A percentile compares a stretch with the other conserved stretches of the same genome.
Evolutionary conservation across 2,113 vertebrate species (phyloP).

Genomic region (Pangasianodon gigas): DNA sequence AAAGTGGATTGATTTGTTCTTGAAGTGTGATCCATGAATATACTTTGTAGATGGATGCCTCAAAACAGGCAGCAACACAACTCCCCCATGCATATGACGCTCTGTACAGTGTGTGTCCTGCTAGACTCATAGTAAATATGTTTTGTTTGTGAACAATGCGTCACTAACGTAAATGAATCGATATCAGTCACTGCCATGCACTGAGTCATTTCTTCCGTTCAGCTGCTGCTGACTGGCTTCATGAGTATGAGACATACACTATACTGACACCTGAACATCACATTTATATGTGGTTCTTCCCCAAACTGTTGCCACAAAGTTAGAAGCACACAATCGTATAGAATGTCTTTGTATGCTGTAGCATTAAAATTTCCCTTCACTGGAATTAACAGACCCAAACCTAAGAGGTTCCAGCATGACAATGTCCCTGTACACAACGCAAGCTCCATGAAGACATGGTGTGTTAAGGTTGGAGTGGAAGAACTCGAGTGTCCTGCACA

Average conservation of each 20-base stretch:
- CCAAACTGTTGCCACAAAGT: not conserved
- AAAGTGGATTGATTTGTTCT: not conserved
- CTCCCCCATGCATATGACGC: not conserved
- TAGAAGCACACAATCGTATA: too few relatives aligned
- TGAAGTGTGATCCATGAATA: not conserved
- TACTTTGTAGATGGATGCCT: not conserved
- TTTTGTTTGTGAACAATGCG: conserved; percentile 6
- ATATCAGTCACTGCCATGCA: not conserved
- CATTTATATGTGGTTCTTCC: not conserved
- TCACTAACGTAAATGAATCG: not conserved
- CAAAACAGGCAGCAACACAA: not conserved
- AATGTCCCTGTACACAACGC: too few relatives aligned
- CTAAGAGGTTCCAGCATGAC: too few relatives aligned
- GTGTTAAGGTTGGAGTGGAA: too few relatives aligned
- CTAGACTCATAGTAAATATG: not conserved
- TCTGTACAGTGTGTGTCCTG: not conserved
- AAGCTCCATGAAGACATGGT: too few relatives aligned
- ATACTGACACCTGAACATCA: not conserved
- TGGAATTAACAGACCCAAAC: too few relatives aligned
- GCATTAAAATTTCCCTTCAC: too few relatives aligned
- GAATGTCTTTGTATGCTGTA: too few relatives aligned
- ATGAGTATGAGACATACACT: too few relatives aligned
- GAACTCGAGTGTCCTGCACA: too few relatives aligned
- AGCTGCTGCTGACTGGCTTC: not conserved
- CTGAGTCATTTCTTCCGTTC: not conserved